phyloP scores from a whole-genome alignment of 2,888 invertebrate genomes.

The Drosophila cognata region DNA sequence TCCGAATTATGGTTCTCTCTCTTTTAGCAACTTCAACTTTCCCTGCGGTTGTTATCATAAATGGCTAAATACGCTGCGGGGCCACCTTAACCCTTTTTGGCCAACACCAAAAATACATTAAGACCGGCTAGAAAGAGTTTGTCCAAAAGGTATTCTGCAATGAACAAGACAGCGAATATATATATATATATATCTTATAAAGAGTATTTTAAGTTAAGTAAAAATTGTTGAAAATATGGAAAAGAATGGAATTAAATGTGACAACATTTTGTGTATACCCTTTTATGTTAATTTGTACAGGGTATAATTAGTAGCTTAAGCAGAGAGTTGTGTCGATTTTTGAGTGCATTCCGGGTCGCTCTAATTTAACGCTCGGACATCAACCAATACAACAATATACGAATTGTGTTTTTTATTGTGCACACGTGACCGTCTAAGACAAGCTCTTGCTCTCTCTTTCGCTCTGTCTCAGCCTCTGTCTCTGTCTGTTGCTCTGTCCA shows the following conservation, averaged over 20 bases:
- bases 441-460: not conserved
- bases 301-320: constrained; percentile 27
- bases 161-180: not conserved
- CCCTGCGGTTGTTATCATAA: constrained; percentile 50
- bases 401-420: constrained; percentile 74
- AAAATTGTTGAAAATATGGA: too few species aligned
- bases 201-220: not conserved
- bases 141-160: constrained; percentile 3
- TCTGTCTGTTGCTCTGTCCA: not conserved
- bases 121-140: not conserved
- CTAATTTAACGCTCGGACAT: constrained; percentile 25
- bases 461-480: not conserved
- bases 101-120: constrained; percentile 55
- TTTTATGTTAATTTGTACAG: not conserved
- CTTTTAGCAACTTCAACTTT: constrained; percentile 33
- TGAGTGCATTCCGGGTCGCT: constrained; percentile 13
- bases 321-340: constrained; percentile 1
- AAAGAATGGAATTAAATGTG: too few species aligned
- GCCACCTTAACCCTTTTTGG: constrained; percentile 43
- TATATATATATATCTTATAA: not conserved
- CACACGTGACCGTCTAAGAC: constrained; percentile 58
- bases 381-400: constrained; percentile 37
- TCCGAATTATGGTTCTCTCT: constrained; percentile 17
- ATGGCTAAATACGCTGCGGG: constrained; percentile 55
- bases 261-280: not conserved